These are phyloP conservation scores for Acrobasis suavella DNA, from an alignment of 2,888 invertebrate genomes.

Conservation along the genomic window DNA sequence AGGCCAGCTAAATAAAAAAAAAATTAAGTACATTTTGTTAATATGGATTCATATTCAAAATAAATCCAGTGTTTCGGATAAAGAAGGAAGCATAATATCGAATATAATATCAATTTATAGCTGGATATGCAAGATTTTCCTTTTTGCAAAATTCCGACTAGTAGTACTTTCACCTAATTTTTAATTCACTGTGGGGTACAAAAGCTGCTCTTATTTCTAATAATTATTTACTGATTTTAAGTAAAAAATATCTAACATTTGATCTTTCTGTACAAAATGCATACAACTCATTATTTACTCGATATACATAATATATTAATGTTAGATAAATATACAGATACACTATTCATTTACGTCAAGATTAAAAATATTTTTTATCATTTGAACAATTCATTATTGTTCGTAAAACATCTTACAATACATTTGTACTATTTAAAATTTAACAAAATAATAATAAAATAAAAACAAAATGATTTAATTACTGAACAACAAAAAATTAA, in stretches of 20 bases:
- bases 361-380: conserved; percentile 46
- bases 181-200: conserved; percentile 61
- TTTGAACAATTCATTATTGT: conserved; percentile 35
- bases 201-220: conserved; percentile 62
- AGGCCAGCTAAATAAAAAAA: conserved; percentile 28
- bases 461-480: conserved; percentile 45
- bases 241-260: conserved; percentile 71
- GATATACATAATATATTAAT: conserved; percentile 48
- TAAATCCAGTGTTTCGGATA: conserved; percentile 47
- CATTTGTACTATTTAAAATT: conserved; percentile 79
- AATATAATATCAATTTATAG: conserved; percentile 53
- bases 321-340: conserved; percentile 54
- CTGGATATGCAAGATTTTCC: conserved; percentile 58
- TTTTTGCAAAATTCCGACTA: conserved; percentile 63
- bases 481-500: conserved; percentile 50
- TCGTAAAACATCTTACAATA: conserved; percentile 60
- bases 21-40: conserved; percentile 24
- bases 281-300: conserved; percentile 46
- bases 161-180: conserved; percentile 55
- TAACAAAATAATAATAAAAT: conserved; percentile 52
- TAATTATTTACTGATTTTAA: conserved; percentile 55
- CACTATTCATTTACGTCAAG: conserved; percentile 47
- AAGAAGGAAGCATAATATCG: conserved; percentile 62
- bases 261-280: conserved; percentile 70
- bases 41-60: conserved; percentile 24